Conservation (phyloP, 2,888 invertebrate species). For the Calameuta pallipes region DNA sequence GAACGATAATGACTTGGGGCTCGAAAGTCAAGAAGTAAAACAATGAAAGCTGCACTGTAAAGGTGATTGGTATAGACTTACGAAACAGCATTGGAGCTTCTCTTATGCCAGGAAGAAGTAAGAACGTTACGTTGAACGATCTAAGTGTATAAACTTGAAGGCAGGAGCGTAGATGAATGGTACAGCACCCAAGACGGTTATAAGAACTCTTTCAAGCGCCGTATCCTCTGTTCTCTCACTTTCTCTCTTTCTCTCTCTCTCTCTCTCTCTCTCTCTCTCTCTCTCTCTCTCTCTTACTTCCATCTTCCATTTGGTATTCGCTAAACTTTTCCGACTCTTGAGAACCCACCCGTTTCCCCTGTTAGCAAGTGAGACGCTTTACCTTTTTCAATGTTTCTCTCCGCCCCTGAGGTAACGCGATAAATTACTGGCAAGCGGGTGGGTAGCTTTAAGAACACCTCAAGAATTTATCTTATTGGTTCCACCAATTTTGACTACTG, state of each 20-base stretch:
- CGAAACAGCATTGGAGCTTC: too few species aligned
- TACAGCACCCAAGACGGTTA: constrained; percentile 22
- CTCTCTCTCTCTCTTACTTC: not conserved
- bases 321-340: constrained; percentile 14
- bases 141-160: constrained; percentile 14
- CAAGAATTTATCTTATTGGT: too few species aligned
- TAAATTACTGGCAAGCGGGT: not conserved
- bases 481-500: too few species aligned
- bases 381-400: too few species aligned
- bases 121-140: not conserved
- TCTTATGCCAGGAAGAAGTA: too few species aligned
- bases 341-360: constrained; percentile 5
- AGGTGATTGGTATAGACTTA: too few species aligned
- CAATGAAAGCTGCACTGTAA: too few species aligned
- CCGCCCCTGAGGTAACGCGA: not conserved
- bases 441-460: too few species aligned
- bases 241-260: not conserved
- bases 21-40: too few species aligned
- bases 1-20: too few species aligned
- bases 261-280: constrained; percentile 1
- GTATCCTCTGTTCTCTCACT: not conserved
- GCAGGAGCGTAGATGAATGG: constrained; percentile 21
- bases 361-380: not conserved
- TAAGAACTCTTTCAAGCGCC: constrained; percentile 17
- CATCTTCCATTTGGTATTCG: constrained; percentile 3